These are phyloP conservation scores for Parauchenoglanis ngamensis DNA, from an alignment of 2,797 vertebrate genomes.

Conservation along the genomic window DNA sequence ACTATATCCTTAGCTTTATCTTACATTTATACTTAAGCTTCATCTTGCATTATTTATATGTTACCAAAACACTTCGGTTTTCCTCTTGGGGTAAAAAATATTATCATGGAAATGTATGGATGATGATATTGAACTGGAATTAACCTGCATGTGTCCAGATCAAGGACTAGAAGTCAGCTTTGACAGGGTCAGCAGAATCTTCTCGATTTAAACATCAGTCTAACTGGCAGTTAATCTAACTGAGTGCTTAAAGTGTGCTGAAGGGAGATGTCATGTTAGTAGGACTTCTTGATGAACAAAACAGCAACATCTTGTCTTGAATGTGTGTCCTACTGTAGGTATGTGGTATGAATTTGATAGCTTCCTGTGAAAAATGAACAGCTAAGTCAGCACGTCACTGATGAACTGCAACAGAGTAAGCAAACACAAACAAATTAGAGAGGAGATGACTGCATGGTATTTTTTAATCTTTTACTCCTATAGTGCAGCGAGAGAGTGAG, in stretches of 20 bases:
- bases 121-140: neutral
- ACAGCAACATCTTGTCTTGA: constrained; percentile 33
- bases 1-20: neutral
- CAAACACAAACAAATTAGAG: constrained; percentile 65
- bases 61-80: neutral
- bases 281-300: constrained; percentile 37
- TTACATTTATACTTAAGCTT: neutral
- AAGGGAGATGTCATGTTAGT: constrained; percentile 44
- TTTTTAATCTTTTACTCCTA: constrained; percentile 14
- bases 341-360: neutral
- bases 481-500: constrained; percentile 44
- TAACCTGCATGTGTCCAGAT: neutral
- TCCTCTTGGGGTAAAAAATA: neutral
- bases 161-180: neutral
- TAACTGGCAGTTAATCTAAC: constrained; percentile 11
- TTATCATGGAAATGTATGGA: neutral
- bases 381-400: constrained; percentile 20
- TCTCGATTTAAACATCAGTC: constrained; percentile 37
- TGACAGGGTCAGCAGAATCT: constrained; percentile 25
- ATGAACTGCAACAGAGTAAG: constrained; percentile 41
- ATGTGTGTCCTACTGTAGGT: neutral
- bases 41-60: neutral
- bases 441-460: constrained; percentile 38
- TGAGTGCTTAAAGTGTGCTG: constrained; percentile 30
- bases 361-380: constrained; percentile 3